Percentiles rank a stretch among this genome's conserved stretches.
Evolutionary conservation across 2,888 invertebrate genomes (phyloP).

Genomic region (Pachymerium ferrugineum): DNA sequence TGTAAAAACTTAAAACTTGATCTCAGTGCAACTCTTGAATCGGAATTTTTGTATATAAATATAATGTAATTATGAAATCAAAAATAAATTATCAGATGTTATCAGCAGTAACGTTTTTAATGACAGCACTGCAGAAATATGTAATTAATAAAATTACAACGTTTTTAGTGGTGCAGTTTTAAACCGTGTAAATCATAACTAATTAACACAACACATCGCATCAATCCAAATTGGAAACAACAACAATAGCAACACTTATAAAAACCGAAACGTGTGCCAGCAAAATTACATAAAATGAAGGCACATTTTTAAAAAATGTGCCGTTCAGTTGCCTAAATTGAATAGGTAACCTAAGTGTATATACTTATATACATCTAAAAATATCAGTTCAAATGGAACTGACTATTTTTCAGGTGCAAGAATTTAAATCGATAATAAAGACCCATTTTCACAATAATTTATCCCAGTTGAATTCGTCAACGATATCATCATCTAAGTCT

Average conservation of each 20-base stretch:
- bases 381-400: neutral
- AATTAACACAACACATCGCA: too few species aligned
- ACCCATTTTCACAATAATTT: conserved; percentile 42
- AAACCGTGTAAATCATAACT: too few species aligned
- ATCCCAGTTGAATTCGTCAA: conserved; percentile 46
- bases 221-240: too few species aligned
- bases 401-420: neutral
- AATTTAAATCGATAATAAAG: neutral
- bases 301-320: neutral
- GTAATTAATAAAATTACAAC: too few species aligned
- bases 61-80: neutral
- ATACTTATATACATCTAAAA: neutral
- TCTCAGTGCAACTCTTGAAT: too few species aligned
- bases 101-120: neutral
- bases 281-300: neutral
- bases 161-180: too few species aligned
- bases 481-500: conserved; percentile 27
- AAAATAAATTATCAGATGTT: neutral
- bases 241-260: neutral
- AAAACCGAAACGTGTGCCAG: neutral
- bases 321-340: neutral
- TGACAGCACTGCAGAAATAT: neutral
- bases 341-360: neutral
- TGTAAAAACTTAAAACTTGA: too few species aligned
- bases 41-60: too few species aligned